These are phyloP conservation scores for Bellardia pandia DNA, from an alignment of 2,888 invertebrate species.

Conservation along the genomic window DNA sequence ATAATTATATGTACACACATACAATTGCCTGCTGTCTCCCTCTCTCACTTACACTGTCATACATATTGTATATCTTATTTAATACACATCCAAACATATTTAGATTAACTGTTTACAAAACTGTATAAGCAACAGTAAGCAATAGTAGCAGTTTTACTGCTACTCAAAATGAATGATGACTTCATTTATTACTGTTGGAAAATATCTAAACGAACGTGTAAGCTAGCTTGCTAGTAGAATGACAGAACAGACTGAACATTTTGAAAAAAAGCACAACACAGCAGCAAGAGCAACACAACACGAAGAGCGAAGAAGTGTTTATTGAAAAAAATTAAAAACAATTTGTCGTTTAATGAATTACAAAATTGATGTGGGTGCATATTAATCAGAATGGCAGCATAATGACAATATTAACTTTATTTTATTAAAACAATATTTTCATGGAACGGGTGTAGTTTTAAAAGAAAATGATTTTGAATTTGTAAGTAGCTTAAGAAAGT, in stretches of 20 bases:
- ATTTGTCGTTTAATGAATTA: slow-evolving; percentile 73
- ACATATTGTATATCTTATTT: slow-evolving; percentile 8
- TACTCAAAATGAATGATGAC: slow-evolving; percentile 70
- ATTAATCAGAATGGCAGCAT: slow-evolving; percentile 57
- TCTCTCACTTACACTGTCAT: slow-evolving; percentile 10
- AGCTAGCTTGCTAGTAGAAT: neutral
- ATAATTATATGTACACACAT: slow-evolving; percentile 46
- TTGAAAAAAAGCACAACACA: slow-evolving; percentile 9
- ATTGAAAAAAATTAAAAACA: slow-evolving; percentile 71
- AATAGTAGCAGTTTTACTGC: slow-evolving; percentile 50
- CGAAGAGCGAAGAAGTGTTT: slow-evolving; percentile 54
- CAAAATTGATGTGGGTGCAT: slow-evolving; percentile 71
- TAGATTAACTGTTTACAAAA: slow-evolving; percentile 67
- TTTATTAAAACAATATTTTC: slow-evolving; percentile 5
- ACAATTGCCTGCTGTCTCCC: slow-evolving; percentile 34
- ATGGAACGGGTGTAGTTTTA: neutral
- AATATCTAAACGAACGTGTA: slow-evolving; percentile 41
- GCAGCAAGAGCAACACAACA: neutral
- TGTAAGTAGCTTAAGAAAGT: neutral
- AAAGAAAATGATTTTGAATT: neutral
- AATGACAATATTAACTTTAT: slow-evolving; percentile 45
- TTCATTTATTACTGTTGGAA: slow-evolving; percentile 69
- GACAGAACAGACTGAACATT: slow-evolving; percentile 40
- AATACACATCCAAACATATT: slow-evolving; percentile 32
- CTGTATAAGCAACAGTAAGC: slow-evolving; percentile 51